Percentiles rank a stretch among this genome's conserved stretches.
Conservation (phyloP, 2,797 vertebrate species). For the Lepilemur ruficaudatus region DNA sequence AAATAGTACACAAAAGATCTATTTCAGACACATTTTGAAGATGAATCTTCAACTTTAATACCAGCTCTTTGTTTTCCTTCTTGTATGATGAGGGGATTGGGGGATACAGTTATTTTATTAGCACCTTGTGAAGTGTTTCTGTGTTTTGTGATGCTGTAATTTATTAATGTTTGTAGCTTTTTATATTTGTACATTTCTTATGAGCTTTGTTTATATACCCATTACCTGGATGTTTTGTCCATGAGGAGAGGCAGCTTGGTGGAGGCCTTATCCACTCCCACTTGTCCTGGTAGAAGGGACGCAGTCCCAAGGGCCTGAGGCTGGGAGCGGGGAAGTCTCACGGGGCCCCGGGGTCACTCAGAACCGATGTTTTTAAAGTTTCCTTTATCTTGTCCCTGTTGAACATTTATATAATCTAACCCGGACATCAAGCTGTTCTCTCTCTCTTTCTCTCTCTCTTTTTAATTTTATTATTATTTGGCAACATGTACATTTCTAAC, state of each 20-base stretch:
- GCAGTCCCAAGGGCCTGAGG: conserved; percentile 46
- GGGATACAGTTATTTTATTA: conserved; percentile 98
- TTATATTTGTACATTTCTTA: conserved; percentile 99
- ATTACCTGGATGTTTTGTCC: conserved; percentile 90
- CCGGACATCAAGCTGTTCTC: conserved; percentile 83
- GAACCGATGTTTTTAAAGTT: conserved; percentile 80
- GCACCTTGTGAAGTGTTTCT: conserved; percentile 99
- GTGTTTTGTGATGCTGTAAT: conserved; percentile 99
- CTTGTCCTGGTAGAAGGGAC: conserved; percentile 74
- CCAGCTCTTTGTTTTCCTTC: conserved; percentile 95
- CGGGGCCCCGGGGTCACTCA: conserved; percentile 81
- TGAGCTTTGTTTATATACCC: conserved; percentile 96
- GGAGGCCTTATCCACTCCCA: conserved; percentile 83
- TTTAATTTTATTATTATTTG: conserved; percentile 87
- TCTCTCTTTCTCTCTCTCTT: conserved; percentile 74
- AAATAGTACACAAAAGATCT: conserved; percentile 84
- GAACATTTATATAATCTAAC: conserved; percentile 87
- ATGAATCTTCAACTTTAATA: conserved; percentile 87
- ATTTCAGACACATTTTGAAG: conserved; percentile 85
- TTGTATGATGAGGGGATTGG: conserved; percentile 92
- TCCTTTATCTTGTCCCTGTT: conserved; percentile 81
- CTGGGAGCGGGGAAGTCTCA: conserved; percentile 72
- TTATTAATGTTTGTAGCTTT: conserved; percentile 99
- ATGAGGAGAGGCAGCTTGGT: conserved; percentile 84
- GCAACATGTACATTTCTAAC: conserved; percentile 94